phyloP scores from a whole-genome alignment of 2,113 vertebrate species.

The Thalassarche chlororhynchos region DNA sequence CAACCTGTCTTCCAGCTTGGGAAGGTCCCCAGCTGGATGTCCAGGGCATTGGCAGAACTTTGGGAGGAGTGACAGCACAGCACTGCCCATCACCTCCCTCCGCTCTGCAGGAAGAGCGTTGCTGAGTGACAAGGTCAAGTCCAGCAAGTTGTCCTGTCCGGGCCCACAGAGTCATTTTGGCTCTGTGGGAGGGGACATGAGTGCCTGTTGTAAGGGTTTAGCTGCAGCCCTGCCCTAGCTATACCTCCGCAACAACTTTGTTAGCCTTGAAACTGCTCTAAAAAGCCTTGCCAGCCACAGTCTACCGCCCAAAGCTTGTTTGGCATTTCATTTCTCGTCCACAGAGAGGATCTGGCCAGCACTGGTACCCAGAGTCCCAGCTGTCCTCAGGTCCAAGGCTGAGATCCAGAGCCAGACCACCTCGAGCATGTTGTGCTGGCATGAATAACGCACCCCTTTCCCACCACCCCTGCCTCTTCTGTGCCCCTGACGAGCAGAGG shows the following conservation, averaged over 20 bases:
- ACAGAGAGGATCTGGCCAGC: background rate
- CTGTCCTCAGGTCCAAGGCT: background rate
- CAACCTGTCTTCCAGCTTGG: background rate
- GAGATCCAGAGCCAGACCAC: background rate
- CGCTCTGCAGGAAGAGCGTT: background rate
- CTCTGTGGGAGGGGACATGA: background rate
- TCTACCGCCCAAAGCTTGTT: background rate
- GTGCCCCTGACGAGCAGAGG: background rate
- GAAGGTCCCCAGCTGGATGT: background rate
- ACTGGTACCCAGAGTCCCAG: fast-evolving
- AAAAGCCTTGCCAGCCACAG: background rate
- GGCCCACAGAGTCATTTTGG: background rate
- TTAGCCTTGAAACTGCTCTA: background rate
- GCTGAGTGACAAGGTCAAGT: background rate
- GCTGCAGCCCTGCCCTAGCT: background rate
- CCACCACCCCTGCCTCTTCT: background rate
- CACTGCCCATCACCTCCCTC: background rate
- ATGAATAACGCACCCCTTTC: background rate
- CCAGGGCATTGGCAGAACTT: background rate
- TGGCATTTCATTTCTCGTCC: background rate
- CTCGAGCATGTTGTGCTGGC: background rate
- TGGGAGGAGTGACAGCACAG: background rate
- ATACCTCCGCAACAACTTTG: background rate
- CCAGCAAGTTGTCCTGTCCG: background rate
- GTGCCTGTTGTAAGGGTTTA: background rate